Evolutionary conservation across 2,797 vertebrate genomes (phyloP).

Genomic region (Urophycis tenuis): DNA sequence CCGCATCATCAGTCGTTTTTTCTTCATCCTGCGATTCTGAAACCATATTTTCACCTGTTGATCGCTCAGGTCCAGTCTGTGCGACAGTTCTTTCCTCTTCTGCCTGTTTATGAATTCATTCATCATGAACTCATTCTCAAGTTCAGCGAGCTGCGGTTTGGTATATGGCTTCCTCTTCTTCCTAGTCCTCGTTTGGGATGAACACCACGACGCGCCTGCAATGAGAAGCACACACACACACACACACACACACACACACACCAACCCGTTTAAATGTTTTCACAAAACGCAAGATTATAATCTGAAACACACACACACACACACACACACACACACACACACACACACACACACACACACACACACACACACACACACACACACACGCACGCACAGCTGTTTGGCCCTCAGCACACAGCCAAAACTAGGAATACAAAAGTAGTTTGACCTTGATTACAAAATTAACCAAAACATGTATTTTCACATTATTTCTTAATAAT

Average conservation of each 20-base stretch:
- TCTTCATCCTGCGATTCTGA: conserved; percentile 90
- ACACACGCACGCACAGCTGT: background rate
- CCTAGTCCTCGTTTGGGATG: conserved; percentile 78
- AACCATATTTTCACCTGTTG: conserved; percentile 83
- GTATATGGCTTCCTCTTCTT: conserved; percentile 95
- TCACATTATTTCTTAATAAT: conserved; percentile 47
- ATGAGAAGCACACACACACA: background rate
- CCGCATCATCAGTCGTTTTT: conserved; percentile 87
- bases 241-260: background rate
- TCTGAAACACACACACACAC: background rate
- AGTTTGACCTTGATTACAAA: background rate
- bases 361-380: background rate
- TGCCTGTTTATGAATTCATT: conserved; percentile 93
- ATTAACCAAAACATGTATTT: background rate
- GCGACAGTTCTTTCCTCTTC: conserved; percentile 87
- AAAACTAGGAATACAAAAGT: background rate
- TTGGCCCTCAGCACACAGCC: background rate
- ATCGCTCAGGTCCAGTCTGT: conserved; percentile 82
- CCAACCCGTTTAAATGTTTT: background rate
- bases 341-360: background rate
- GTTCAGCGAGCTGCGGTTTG: conserved; percentile 87
- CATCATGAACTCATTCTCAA: conserved; percentile 90
- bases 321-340: background rate
- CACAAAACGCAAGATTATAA: background rate
- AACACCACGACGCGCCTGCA: conserved; percentile 83